Conservation (phyloP, 1,140 invertebrate genomes). For the Ridgeia piscesae region DNA sequence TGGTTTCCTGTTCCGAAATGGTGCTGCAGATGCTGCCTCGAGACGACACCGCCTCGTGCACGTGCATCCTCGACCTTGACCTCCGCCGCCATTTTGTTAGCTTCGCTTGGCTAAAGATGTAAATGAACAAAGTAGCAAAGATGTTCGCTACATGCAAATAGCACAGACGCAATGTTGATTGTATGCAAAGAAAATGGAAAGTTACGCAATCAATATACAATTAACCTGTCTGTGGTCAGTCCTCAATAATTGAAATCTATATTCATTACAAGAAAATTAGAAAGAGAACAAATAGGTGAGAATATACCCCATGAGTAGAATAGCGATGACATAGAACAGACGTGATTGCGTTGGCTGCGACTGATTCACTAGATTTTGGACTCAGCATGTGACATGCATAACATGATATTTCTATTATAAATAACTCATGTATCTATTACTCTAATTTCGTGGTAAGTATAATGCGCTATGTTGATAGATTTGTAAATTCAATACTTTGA, state of each 20-base stretch:
- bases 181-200: background rate
- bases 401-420: background rate
- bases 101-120: background rate
- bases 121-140: background rate
- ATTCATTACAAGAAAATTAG: no score
- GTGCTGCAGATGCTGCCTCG: background rate
- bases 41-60: background rate
- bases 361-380: background rate
- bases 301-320: no score
- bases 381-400: background rate
- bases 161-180: background rate
- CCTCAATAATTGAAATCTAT: no score
- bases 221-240: no score
- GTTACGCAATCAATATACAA: no score
- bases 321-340: background rate
- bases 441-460: background rate
- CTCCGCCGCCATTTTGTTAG: background rate
- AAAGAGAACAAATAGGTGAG: no score
- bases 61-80: background rate
- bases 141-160: background rate
- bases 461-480: background rate
- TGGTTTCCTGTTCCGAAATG: background rate
- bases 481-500: background rate
- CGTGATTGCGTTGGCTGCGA: background rate
- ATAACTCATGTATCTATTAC: background rate